phyloP scores from a whole-genome alignment of 2,888 invertebrate genomes.

The Tridacna gigas region DNA sequence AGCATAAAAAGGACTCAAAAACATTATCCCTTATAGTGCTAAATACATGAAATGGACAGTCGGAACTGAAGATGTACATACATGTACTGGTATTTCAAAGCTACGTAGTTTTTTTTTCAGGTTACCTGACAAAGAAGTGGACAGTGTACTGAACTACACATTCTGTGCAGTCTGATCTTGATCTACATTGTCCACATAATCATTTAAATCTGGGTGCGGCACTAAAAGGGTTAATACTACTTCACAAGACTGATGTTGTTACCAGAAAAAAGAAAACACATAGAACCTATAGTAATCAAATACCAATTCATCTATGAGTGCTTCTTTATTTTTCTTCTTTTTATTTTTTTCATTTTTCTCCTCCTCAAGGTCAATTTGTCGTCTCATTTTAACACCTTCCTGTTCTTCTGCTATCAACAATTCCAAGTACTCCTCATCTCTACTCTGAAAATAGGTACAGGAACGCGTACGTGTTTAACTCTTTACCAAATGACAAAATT shows the following conservation, averaged over 20 bases:
- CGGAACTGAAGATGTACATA: no score
- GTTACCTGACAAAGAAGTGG: background rate
- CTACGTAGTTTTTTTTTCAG: no score
- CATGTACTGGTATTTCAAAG: no score
- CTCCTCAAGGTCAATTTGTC: slow-evolving; percentile 87
- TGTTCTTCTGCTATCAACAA: slow-evolving; percentile 80
- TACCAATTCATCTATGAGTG: slow-evolving; percentile 94
- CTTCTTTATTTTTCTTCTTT: slow-evolving; percentile 93
- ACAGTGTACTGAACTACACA: background rate
- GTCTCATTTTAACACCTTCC: slow-evolving; percentile 87
- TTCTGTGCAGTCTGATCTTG: background rate
- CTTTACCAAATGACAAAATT: no score
- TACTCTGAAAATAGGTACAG: slow-evolving; percentile 80
- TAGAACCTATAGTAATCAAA: slow-evolving; percentile 8
- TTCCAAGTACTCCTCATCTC: slow-evolving; percentile 94
- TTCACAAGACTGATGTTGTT: no score
- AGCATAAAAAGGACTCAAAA: no score
- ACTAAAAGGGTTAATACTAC: no score
- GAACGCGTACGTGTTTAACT: background rate
- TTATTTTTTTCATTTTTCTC: slow-evolving; percentile 88
- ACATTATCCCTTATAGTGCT: no score
- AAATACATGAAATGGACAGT: no score
- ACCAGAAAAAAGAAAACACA: no score
- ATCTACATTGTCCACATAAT: no score
- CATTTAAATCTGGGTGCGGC: no score